A percentile compares a stretch with the other conserved stretches of the same genome.
phyloP scores from a whole-genome alignment of 2,113 vertebrate species.

The Tilapia sparmanii region DNA sequence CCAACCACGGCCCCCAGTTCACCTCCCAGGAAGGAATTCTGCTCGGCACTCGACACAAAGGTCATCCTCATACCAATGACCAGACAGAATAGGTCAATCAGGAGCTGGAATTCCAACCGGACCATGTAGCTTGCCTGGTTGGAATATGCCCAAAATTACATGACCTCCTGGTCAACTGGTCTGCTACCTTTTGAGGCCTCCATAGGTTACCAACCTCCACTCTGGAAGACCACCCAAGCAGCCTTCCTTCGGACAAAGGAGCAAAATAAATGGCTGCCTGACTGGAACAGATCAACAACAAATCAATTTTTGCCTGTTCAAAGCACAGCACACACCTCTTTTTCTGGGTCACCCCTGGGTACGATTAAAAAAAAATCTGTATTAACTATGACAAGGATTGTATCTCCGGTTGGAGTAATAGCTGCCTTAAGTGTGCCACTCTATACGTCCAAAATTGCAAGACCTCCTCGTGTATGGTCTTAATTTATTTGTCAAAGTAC shows the following conservation, averaged over 20 bases:
- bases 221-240: background rate
- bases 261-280: background rate
- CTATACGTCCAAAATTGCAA: background rate
- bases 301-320: background rate
- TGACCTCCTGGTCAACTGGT: background rate
- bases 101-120: background rate
- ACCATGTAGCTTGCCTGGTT: background rate
- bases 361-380: background rate
- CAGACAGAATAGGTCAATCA: background rate
- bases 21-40: background rate
- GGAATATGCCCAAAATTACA: background rate
- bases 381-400: background rate
- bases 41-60: background rate
- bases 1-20: background rate
- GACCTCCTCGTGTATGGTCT: background rate
- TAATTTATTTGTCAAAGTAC: background rate
- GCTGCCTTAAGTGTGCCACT: background rate
- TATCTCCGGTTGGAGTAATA: background rate
- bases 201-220: background rate
- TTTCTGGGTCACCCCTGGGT: background rate
- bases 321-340: background rate
- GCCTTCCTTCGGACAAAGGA: background rate
- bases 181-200: background rate
- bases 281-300: background rate
- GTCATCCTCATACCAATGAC: background rate